Evolutionary conservation across 2,888 invertebrate genomes (phyloP), one percentile per base, ranked within the genome.

Genomic region (Monochamus alternatus): DNA sequence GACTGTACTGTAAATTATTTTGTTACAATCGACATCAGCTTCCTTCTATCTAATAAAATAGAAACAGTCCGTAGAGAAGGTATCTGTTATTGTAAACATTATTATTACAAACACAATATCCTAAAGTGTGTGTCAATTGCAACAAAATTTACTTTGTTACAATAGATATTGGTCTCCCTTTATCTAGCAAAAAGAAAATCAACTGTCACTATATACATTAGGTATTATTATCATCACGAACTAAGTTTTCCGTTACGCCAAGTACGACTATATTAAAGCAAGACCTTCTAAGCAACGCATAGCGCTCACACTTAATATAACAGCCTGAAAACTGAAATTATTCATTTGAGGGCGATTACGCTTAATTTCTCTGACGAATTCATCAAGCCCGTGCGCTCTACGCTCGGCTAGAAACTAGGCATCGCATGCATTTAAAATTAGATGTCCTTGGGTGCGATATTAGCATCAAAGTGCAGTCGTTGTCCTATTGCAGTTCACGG

Each of bases 401-500:
- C 47, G 69, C 69, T 60, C 31, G n/a, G 59, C 60, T 32, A 69
- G 58, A 51, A 60, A 60, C 60, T 38, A 69, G 43, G 69, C 69
- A 60, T 62, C 31, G 69, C 14, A 69, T 69, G 69, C 69, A 69
- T 60, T 69, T 69, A 69, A 47, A 69, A 69, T 69, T 69, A 69
- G 69, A 59, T 69, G 69, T 59, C 69, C 69, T 69, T 69, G 69
- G 43, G 60, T 43, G 44, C 32, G 68, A 5, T 55, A 59, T 60
- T 69, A 69, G 31, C 69, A 59, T 69, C 44, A 47, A 44, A 62
- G 69, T 69, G 69, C 69, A 69, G 69, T 69, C 69, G 58, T 69
- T 60, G 69, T 69, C 69, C 69, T 69, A 31, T 32, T 60, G 69
- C 69, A 69, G 69, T 69, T 69, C 69, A 69, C 69, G 69, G 60